Evolutionary conservation across 2,888 invertebrate genomes (phyloP), one percentile per base, ranked within the genome.

Genomic region (Julus scandinavius): DNA sequence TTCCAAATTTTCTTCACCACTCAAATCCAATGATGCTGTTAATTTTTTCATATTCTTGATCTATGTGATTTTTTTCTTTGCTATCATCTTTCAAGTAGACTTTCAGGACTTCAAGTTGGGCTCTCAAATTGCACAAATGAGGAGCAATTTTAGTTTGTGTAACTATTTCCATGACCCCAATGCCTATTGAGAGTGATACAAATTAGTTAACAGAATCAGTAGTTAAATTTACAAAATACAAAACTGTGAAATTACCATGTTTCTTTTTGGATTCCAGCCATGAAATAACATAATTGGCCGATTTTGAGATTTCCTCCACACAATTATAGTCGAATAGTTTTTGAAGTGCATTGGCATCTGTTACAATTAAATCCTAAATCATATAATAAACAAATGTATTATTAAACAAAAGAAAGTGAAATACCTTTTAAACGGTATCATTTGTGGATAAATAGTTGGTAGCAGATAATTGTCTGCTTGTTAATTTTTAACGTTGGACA

Each of bases 101-200:
- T 49, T 20, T n/a, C 38, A 84, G 40, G n/a, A 87, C 29, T 7
- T 38, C 20, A 1, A 87, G 41, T 58, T 87, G 58, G 15, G 40
- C 40, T 29, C 38, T 58, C 11, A 87, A 40, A 63, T 87, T 87
- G 17, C 49, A 49, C 38, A 87, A 38, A n/a, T 58, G 87, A 40
- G 63, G 29, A 20, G 38, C 38, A 63, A 87, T 41, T 63, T 87
- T 87, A 15, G 63, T 87, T 29, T 63, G 58, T 4, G 40, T 50
- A 5, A 49, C 63, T 50, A 87, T 40, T 87, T 87, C 29, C 54
- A 58, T n/a, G 63, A 29, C 20, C 63, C 63, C 87, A 20, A 58
- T 87, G 17, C 49, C 87, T 87, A 13, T 11, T 9, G 29, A 29
- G 29, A 29, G 29, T 29, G 29, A 29, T 29, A 49, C 11, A 49